A percentile compares a stretch with the other conserved stretches of the same genome.
These are phyloP conservation scores for Candidula unifasciata DNA, from an alignment of 2,888 invertebrate genomes.

Conservation along the genomic window DNA sequence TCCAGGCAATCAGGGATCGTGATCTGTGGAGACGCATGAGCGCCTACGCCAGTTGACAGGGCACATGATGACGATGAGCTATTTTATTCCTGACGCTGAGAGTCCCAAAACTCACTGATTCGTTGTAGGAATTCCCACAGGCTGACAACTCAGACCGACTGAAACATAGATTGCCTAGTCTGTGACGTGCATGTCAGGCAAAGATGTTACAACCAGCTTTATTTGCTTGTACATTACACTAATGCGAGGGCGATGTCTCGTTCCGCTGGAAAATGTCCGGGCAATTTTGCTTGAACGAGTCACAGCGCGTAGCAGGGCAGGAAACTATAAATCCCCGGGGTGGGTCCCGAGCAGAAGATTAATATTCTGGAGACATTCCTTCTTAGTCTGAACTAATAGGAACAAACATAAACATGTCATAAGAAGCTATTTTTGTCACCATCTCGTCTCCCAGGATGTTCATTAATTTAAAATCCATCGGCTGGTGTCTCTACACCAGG, in stretches of 20 bases:
- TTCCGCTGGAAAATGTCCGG: background rate
- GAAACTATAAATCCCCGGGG: background rate
- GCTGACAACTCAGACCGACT: no score
- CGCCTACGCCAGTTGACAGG: no score
- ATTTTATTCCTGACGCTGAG: no score
- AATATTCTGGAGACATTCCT: slow-evolving; percentile 5
- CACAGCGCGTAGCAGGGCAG: background rate
- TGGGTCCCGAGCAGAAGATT: slow-evolving; percentile 1
- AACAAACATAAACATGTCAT: slow-evolving; percentile 26
- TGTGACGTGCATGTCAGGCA: no score
- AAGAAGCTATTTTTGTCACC: slow-evolving; percentile 18
- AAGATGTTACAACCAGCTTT: background rate
- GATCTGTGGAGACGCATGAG: no score
- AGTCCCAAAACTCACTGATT: no score
- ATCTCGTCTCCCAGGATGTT: slow-evolving; percentile 19
- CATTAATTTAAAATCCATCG: slow-evolving; percentile 41
- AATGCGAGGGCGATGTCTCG: background rate
- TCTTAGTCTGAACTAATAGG: slow-evolving; percentile 3
- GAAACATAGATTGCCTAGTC: no score
- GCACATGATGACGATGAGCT: no score
- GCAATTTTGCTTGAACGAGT: background rate
- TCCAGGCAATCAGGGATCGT: no score
- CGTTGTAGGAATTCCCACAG: no score
- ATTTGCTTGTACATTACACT: background rate
- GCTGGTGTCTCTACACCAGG: background rate